These are phyloP conservation scores for Sminthopsis crassicaudata DNA, from an alignment of 2,113 vertebrate genomes.

Conservation along the genomic window DNA sequence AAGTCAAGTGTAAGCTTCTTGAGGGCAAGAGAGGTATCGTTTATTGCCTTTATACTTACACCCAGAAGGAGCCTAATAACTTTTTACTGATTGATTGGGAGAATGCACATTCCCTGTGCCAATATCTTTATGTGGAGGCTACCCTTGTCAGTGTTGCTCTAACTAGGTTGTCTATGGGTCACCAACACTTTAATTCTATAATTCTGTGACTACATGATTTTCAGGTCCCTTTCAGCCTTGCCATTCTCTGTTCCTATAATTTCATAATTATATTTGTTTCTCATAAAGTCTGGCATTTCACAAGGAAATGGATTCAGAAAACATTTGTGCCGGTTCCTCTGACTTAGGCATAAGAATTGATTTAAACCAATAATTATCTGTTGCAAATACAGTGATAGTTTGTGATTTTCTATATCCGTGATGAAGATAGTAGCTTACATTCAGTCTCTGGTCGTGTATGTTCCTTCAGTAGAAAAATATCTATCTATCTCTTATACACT, in stretches of 20 bases:
- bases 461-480: background rate
- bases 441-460: background rate
- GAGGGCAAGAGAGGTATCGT: background rate
- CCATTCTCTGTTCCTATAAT: background rate
- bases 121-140: background rate
- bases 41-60: background rate
- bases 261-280: conserved; percentile 2
- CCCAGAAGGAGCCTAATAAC: background rate
- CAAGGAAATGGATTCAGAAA: background rate
- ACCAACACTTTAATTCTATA: background rate
- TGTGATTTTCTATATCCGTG: conserved; percentile 16
- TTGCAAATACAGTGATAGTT: background rate
- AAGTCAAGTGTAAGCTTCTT: background rate
- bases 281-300: conserved; percentile 17
- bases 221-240: background rate
- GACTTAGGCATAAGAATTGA: background rate
- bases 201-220: background rate
- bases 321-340: conserved; percentile 5
- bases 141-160: background rate
- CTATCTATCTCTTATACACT: background rate
- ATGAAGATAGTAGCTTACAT: background rate
- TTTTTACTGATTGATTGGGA: background rate
- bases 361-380: conserved; percentile 34
- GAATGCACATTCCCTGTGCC: background rate
- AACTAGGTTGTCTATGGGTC: background rate